Base-by-base conservation (phyloP, 2,888 invertebrate species). In the Caenorhabditis sp. region DNA sequence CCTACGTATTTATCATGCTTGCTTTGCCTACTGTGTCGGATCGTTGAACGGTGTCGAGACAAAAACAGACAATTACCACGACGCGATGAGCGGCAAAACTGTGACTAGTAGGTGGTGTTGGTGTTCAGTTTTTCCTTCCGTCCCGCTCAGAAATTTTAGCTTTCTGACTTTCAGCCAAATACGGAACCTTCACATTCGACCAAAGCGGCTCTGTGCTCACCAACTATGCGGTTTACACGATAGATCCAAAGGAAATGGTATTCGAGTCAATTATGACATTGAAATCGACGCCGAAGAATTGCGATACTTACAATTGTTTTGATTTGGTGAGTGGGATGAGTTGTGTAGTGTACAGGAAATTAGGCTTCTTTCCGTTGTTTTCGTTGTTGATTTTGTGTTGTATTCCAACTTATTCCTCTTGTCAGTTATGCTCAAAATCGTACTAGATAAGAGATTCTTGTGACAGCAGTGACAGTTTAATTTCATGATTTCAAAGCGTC, bases 11-110 rank as follows among this genome's bases (percentile, higher is more conserved):
- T 82, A 82, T n/a, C 65, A 82, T 24, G 78, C 78, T 15, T 82
- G 82, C 50, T 82, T 68, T 64, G 28, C 82, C 13, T 82, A 82
- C 15, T 82, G 82, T 44, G 58, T 74, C 0, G 82, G 82, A 5
- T 67, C 82, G 1, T 15, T 60, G 22, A 26, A 55, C 32, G 82
- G 82, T 9, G 74, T 60, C 6, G 68, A 71, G 35, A 68, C 56
- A n/a, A 26, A 50, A 35, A 61, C 67, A 0, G 37, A 56, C 18
- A 69, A 82, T 40, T 82, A 82, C 51, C 77, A 61, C 15, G n/a
- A 20, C 5, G 62, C 68, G 1, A 67, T 82, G 60, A 56, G 51
- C 20, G 71, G 68, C n/a, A 77, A 72, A 61, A 28, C 53, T 4
- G 56, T 82, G 2, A 68, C 56, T 2, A 82, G 77, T 81, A 40